These are phyloP conservation scores for Drosophila percnosoma DNA, from an alignment of 2,888 invertebrate species.

Conservation along the genomic window DNA sequence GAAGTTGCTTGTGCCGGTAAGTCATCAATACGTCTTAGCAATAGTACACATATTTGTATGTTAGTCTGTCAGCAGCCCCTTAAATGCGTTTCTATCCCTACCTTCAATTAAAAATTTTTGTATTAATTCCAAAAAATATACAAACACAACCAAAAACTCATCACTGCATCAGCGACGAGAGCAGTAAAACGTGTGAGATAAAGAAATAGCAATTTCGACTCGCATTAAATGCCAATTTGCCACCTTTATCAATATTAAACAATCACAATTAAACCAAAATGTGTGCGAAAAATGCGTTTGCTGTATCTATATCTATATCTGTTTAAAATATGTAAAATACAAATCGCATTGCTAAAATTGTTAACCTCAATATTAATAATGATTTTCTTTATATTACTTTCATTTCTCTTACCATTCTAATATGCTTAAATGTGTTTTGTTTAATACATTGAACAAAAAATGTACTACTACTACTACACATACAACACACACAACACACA, in stretches of 20 bases:
- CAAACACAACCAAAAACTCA: constrained; percentile 19
- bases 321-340: constrained; percentile 44
- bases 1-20: constrained; percentile 98
- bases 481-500: constrained; percentile 47
- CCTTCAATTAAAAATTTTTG: constrained; percentile 1
- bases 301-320: constrained; percentile 43
- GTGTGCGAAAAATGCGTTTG: constrained; percentile 39
- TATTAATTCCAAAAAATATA: constrained; percentile 13
- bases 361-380: constrained; percentile 73
- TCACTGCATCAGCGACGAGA: constrained; percentile 19
- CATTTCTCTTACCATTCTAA: constrained; percentile 72
- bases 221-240: constrained; percentile 18
- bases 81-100: constrained; percentile 1
- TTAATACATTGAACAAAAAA: constrained; percentile 73
- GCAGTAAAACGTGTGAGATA: constrained; percentile 8
- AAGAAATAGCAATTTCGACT: constrained; percentile 11
- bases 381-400: constrained; percentile 62
- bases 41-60: not conserved
- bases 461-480: constrained; percentile 45
- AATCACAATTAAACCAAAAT: constrained; percentile 33
- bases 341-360: constrained; percentile 60
- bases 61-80: not conserved
- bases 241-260: constrained; percentile 30
- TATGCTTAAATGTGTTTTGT: constrained; percentile 77
- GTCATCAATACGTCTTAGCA: constrained; percentile 80